Evolutionary conservation across 1,140 invertebrate genomes (phyloP).

Genomic region (Meloidogyne exigua): DNA sequence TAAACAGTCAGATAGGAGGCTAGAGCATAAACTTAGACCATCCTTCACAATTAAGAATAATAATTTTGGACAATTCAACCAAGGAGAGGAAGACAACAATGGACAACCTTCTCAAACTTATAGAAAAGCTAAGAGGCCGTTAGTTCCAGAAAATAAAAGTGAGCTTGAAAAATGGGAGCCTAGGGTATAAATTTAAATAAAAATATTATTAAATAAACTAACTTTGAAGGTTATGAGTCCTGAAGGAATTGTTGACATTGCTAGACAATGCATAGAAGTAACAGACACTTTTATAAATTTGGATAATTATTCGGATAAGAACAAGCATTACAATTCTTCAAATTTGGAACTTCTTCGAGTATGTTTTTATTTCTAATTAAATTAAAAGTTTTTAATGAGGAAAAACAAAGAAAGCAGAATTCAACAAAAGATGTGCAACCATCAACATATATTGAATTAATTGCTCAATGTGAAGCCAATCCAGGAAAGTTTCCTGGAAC

Average conservation of each 20-base stretch:
- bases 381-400: background rate
- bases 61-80: background rate
- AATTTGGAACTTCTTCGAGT: conserved; percentile 5
- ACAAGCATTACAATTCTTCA: conserved; percentile 15
- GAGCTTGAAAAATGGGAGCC: conserved; percentile 21
- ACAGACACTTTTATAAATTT: conserved; percentile 17
- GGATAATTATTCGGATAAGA: conserved; percentile 17
- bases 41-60: no score
- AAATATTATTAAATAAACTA: no score
- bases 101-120: background rate
- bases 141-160: conserved; percentile 13
- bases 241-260: background rate
- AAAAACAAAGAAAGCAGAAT: background rate
- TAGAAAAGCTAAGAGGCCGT: conserved; percentile 14
- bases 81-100: no score
- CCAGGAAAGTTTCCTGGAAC: conserved; percentile 16
- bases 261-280: conserved; percentile 2
- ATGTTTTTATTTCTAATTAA: conserved; percentile 1
- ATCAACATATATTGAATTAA: conserved; percentile 1
- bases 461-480: conserved; percentile 21
- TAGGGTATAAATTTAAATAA: background rate
- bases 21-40: no score
- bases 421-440: conserved; percentile 4
- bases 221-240: conserved; percentile 11
- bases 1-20: no score